phyloP scores from a whole-genome alignment of 2,888 invertebrate species.

The Athetis lepigone region DNA sequence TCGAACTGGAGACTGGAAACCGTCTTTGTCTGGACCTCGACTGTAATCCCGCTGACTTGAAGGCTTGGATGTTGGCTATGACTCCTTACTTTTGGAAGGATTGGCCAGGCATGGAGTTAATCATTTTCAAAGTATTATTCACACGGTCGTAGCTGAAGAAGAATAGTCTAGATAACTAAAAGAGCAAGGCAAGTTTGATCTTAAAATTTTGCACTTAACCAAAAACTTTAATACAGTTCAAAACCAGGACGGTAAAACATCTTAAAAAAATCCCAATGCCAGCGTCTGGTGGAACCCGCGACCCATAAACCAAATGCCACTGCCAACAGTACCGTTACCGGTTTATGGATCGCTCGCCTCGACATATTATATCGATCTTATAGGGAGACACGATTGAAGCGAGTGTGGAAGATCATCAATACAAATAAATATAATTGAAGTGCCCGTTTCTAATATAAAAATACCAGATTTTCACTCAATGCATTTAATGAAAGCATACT shows the following conservation, averaged over 20 bases:
- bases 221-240: constrained; percentile 17
- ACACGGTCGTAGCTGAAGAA: too few species aligned
- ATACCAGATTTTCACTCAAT: too few species aligned
- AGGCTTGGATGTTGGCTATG: too few species aligned
- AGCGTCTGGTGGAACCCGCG: constrained; percentile 70
- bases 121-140: too few species aligned
- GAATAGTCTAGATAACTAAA: neutral
- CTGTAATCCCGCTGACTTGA: too few species aligned
- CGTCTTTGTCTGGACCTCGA: too few species aligned
- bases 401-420: constrained; percentile 22
- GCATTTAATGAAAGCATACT: too few species aligned
- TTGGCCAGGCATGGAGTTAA: too few species aligned
- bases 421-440: too few species aligned
- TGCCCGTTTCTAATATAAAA: too few species aligned
- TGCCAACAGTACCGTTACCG: constrained; percentile 79
- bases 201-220: constrained; percentile 11
- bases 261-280: constrained; percentile 52
- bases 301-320: constrained; percentile 80
- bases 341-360: constrained; percentile 68
- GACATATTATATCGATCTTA: constrained; percentile 66
- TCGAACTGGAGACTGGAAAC: too few species aligned
- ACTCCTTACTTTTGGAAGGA: too few species aligned
- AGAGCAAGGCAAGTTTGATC: constrained; percentile 2
- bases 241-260: constrained; percentile 24
- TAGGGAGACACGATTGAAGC: constrained; percentile 39